These are phyloP conservation scores for Phyllotreta striolata DNA, from an alignment of 2,888 invertebrate genomes.

Conservation along the genomic window DNA sequence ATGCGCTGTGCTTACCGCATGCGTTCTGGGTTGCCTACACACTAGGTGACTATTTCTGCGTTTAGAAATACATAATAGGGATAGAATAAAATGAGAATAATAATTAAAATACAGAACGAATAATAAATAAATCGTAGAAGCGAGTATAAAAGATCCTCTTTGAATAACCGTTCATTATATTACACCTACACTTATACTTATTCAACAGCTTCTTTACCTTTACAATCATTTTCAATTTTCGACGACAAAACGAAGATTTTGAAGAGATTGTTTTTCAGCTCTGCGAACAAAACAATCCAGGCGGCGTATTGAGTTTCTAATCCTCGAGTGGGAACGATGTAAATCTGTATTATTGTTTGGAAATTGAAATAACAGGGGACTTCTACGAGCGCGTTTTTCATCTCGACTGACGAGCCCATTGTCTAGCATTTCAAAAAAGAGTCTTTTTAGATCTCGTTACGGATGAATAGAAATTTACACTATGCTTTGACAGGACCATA, in stretches of 20 bases:
- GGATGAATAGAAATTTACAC: constrained; percentile 21
- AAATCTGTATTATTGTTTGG: constrained; percentile 26
- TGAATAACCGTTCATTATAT: too few species aligned
- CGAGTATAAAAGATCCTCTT: too few species aligned
- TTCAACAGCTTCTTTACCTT: constrained; percentile 2
- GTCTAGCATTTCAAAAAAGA: constrained; percentile 14
- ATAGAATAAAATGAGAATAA: constrained; percentile 3
- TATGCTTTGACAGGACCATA: not conserved
- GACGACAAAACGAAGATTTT: constrained; percentile 18
- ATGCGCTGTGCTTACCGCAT: too few species aligned
- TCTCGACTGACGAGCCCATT: constrained; percentile 10
- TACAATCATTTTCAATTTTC: constrained; percentile 10
- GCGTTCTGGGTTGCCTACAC: not conserved
- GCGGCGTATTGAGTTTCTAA: constrained; percentile 28
- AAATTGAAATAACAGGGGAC: constrained; percentile 16
- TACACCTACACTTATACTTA: too few species aligned
- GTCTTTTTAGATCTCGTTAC: constrained; percentile 9
- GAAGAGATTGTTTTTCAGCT: constrained; percentile 26
- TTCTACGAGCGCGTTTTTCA: constrained; percentile 13
- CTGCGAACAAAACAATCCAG: constrained; percentile 7
- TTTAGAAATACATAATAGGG: not conserved
- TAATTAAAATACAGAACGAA: too few species aligned
- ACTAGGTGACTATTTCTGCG: constrained; percentile 1
- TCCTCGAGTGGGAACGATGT: constrained; percentile 17
- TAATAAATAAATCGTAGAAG: too few species aligned